Conservation (phyloP, 2,797 vertebrate species). For the Scolopax bukidnonensis region DNA sequence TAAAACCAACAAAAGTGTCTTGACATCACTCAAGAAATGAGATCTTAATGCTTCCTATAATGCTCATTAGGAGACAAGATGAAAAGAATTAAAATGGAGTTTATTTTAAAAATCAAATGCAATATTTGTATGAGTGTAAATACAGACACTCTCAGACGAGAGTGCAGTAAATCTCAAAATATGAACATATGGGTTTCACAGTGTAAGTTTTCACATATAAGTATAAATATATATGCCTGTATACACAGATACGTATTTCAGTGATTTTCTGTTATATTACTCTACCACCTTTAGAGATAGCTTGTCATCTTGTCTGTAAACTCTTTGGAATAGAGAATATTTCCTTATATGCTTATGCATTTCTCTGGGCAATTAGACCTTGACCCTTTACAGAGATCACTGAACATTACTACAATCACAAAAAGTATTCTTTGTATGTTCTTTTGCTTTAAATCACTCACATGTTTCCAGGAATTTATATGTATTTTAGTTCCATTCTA, state of each 20-base stretch:
- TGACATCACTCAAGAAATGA: not conserved
- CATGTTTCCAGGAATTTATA: not conserved
- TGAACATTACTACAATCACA: not conserved
- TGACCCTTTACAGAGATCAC: not conserved
- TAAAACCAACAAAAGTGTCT: not conserved
- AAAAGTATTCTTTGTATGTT: not conserved
- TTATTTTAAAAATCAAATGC: not conserved
- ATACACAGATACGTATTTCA: not conserved
- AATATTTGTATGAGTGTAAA: not conserved
- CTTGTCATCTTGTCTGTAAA: not conserved
- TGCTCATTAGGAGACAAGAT: not conserved
- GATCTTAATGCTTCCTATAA: not conserved
- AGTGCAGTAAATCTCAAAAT: not conserved
- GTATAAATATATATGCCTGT: not conserved
- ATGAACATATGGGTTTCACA: not conserved
- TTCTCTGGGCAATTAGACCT: slow-evolving; percentile 11
- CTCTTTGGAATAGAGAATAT: not conserved
- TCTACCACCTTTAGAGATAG: not conserved
- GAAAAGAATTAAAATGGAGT: not conserved
- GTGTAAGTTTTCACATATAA: not conserved
- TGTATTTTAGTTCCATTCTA: not conserved
- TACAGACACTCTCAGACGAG: not conserved
- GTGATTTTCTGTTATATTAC: not conserved
- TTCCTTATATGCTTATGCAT: slow-evolving; percentile 12
- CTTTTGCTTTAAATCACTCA: not conserved